Evolutionary conservation across 2,888 invertebrate species (phyloP), one percentile per base, ranked within the genome.

Genomic region (Strigamia transsilvanica): DNA sequence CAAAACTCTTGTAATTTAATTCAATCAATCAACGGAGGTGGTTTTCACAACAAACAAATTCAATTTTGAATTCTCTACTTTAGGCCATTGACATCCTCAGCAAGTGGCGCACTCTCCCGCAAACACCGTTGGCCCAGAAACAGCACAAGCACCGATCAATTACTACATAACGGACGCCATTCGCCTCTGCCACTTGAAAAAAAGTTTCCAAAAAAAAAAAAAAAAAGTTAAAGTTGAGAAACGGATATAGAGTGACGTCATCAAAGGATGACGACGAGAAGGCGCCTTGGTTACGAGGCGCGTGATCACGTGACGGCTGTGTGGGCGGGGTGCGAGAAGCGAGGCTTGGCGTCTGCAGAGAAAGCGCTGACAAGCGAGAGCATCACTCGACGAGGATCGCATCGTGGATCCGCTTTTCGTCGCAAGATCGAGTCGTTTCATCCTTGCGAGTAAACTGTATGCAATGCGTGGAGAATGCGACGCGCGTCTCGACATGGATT

Each of bases 221-320:
- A 4, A 56, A 56, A 10, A n/a, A 9, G 1, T 73, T 73, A 73
- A 73, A 73, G 73, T 27, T 27, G 73, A 73, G n/a, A 32, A 73
- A 7, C 73, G 73, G 73, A 73, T 73, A 2, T 5, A 21, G 32
- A 73, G 73, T 73, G 73, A 73, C 73, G 73, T 73, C 73, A 73
- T 15, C 5, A 2, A 32, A n/a, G 12, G 21, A 21, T 18, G 61
- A 73, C 32, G 73, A 73, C 73, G 73, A 27, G 73, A 73, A 73
- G 73, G 73, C 73, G 73, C 73, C 73, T 73, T 73, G 73, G 73
- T 73, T 73, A 73, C 73, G 73, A 73, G 73, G 73, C 32, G 73
- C 73, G 73, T 73, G 73, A 32, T 73, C 73, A 73, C 73, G 73
- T 73, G 73, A 73, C 73, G 73, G 73, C 32, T 73, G 73, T 27